These are phyloP conservation scores for Platygyra sinensis DNA, from an alignment of 64 coral and sea anemone species.

Conservation along the genomic window DNA sequence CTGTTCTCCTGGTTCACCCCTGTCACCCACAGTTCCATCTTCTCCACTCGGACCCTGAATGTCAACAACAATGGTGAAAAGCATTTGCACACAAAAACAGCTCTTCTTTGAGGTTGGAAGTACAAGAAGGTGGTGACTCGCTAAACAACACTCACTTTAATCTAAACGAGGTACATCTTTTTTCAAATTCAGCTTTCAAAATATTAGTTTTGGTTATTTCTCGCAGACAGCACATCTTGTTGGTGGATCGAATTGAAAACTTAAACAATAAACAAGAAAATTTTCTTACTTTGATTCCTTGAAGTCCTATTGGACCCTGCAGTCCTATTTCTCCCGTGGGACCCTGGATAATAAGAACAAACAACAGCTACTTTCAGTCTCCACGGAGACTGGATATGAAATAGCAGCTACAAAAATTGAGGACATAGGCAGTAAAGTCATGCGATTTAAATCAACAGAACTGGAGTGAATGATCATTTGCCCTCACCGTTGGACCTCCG, in stretches of 20 bases:
- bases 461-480: no score
- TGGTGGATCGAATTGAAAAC: not conserved
- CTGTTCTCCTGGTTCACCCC: conserved; percentile 43
- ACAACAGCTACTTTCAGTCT: not conserved
- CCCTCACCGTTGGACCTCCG: conserved; percentile 15
- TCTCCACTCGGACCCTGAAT: conserved; percentile 64
- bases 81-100: not conserved
- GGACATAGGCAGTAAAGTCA: no score
- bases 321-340: not conserved
- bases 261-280: not conserved
- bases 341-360: not conserved
- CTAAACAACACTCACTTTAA: no score
- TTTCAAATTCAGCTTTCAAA: no score
- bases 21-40: conserved; percentile 1
- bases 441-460: no score
- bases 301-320: not conserved
- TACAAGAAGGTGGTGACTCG: no score
- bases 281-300: conserved; percentile 9
- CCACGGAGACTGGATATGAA: not conserved
- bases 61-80: not conserved
- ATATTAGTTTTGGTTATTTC: no score
- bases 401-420: not conserved
- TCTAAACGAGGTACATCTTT: no score
- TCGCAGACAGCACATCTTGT: no score
- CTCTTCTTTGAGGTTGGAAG: no score